phyloP scores from a whole-genome alignment of 1,140 invertebrate species.

The Drosophila prosaltans region DNA sequence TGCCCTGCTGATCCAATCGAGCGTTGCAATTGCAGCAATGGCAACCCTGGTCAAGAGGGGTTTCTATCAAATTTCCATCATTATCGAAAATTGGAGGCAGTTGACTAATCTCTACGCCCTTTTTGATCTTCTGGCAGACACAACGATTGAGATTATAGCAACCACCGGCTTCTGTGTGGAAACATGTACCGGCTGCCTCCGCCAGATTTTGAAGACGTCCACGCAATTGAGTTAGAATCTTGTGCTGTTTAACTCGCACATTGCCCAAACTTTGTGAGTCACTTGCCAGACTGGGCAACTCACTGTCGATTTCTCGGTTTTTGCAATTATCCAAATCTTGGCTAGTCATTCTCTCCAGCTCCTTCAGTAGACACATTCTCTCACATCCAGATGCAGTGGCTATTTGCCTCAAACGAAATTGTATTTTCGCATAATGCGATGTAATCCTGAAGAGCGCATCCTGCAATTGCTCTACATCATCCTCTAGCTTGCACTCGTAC shows the following conservation, averaged over 20 bases:
- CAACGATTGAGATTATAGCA: slow-evolving; percentile 8
- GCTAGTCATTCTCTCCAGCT: slow-evolving; percentile 45
- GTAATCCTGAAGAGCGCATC: slow-evolving; percentile 57
- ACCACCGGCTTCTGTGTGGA: slow-evolving; percentile 19
- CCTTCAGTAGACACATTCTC: slow-evolving; percentile 37
- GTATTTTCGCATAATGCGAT: slow-evolving; percentile 66
- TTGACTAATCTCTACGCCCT: not conserved
- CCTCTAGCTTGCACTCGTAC: slow-evolving; percentile 60
- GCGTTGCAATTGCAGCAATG: not conserved
- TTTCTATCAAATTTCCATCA: not conserved
- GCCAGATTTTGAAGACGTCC: slow-evolving; percentile 26
- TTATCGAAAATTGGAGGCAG: not conserved
- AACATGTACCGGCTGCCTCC: not conserved
- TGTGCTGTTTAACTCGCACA: slow-evolving; percentile 43
- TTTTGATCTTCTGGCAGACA: not conserved
- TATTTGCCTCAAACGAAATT: slow-evolving; percentile 67
- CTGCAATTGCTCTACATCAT: slow-evolving; percentile 62
- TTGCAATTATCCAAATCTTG: slow-evolving; percentile 33
- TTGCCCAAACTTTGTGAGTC: slow-evolving; percentile 40
- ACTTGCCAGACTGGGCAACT: slow-evolving; percentile 32
- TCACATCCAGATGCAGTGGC: slow-evolving; percentile 37
- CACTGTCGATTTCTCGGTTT: not conserved
- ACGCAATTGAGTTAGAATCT: slow-evolving; percentile 48
- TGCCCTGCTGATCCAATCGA: not conserved
- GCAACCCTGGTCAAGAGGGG: slow-evolving; percentile 2